phyloP scores from a whole-genome alignment of 2,113 vertebrate genomes.

The Numida meleagris region DNA sequence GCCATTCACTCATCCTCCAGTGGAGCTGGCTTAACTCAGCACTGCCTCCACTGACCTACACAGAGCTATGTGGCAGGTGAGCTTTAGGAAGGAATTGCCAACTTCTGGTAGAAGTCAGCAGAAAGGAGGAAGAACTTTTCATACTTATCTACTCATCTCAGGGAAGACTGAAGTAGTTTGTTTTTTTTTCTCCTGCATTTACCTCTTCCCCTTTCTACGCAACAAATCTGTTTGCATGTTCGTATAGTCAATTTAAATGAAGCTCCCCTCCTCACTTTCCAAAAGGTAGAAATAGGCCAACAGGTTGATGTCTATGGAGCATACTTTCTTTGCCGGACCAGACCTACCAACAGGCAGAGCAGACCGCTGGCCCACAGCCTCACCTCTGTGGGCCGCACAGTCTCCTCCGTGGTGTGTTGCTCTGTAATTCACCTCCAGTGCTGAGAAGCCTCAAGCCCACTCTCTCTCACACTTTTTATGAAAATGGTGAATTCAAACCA shows the following conservation, averaged over 20 bases:
- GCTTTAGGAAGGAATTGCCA: not conserved
- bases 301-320: not conserved
- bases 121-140: not conserved
- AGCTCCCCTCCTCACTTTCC: not conserved
- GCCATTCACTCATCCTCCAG: not conserved
- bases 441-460: rapidly evolving
- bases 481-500: not conserved
- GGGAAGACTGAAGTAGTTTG: not conserved
- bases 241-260: not conserved
- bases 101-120: not conserved
- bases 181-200: not conserved
- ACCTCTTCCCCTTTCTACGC: not conserved
- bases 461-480: not conserved
- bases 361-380: not conserved
- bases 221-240: rapidly evolving
- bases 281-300: not conserved
- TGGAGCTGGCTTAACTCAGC: not conserved
- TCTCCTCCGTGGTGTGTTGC: not conserved
- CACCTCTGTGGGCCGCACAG: rapidly evolving
- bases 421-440: not conserved
- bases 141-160: not conserved
- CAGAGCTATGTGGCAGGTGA: not conserved
- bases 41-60: not conserved
- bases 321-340: not conserved
- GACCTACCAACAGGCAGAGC: not conserved